Conservation (phyloP, 2,113 vertebrate species). For the Arvicanthis niloticus region DNA sequence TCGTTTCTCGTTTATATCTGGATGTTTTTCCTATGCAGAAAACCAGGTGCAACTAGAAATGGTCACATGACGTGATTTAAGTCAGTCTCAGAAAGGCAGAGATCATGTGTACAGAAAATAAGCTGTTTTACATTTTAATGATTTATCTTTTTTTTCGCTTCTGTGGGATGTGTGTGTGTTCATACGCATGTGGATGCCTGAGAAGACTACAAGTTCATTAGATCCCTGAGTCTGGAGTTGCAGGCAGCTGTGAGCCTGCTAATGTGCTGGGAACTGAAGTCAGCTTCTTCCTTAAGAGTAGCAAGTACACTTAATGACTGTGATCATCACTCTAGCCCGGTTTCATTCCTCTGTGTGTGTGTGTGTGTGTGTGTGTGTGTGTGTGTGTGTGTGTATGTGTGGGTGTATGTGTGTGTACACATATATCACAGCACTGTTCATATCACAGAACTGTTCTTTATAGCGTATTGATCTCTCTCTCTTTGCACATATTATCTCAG, state of each 20-base stretch:
- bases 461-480: neutral
- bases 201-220: neutral
- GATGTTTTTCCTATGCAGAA: neutral
- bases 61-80: neutral
- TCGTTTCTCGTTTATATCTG: neutral
- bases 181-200: neutral
- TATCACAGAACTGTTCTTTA: neutral
- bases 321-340: no score
- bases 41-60: neutral
- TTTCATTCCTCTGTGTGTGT: neutral
- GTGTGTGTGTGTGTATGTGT: neutral
- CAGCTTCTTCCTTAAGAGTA: neutral
- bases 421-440: neutral
- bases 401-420: neutral
- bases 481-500: neutral
- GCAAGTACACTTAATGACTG: neutral
- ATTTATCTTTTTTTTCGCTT: neutral
- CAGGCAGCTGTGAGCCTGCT: no score
- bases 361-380: neutral
- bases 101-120: neutral
- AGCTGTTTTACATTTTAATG: neutral
- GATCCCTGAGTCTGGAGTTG: neutral
- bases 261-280: neutral
- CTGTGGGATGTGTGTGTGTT: neutral
- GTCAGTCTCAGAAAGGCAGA: neutral